Conservation (phyloP, 1,140 invertebrate species). For the Notospermus geniculatus region DNA sequence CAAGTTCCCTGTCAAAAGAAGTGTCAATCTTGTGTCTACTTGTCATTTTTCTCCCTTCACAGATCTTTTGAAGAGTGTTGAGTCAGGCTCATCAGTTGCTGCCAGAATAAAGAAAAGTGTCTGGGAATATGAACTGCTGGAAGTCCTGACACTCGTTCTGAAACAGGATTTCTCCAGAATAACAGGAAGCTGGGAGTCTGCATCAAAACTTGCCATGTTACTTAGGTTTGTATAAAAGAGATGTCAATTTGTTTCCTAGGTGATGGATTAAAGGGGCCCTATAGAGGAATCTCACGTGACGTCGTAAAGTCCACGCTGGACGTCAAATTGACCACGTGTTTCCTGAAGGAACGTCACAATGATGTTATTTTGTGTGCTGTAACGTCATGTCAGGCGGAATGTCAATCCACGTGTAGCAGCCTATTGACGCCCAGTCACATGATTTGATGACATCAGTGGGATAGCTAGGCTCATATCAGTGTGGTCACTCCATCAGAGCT, state of each 20-base stretch:
- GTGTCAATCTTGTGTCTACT: slow-evolving; percentile 17
- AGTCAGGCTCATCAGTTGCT: slow-evolving; percentile 30
- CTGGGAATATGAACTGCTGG: slow-evolving; percentile 46
- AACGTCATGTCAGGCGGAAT: no score
- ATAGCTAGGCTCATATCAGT: no score
- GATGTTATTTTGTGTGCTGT: no score
- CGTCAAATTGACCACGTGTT: no score
- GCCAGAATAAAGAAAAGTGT: slow-evolving; percentile 33
- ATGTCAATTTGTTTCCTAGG: no score
- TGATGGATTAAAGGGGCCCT: neutral
- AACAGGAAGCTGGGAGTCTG: slow-evolving; percentile 45
- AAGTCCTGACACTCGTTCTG: slow-evolving; percentile 44
- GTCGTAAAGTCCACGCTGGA: no score
- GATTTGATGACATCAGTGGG: no score
- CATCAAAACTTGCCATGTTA: slow-evolving; percentile 37
- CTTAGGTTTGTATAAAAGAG: slow-evolving; percentile 47
- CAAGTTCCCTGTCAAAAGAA: neutral
- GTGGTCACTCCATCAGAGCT: no score
- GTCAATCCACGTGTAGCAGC: no score
- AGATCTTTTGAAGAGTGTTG: slow-evolving; percentile 38
- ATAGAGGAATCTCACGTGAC: neutral
- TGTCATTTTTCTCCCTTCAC: slow-evolving; percentile 8
- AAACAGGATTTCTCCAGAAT: slow-evolving; percentile 47
- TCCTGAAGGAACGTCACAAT: no score
- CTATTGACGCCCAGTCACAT: no score